Base-by-base conservation (phyloP, 2,113 vertebrate species). In the Rhipidura dahli region DNA sequence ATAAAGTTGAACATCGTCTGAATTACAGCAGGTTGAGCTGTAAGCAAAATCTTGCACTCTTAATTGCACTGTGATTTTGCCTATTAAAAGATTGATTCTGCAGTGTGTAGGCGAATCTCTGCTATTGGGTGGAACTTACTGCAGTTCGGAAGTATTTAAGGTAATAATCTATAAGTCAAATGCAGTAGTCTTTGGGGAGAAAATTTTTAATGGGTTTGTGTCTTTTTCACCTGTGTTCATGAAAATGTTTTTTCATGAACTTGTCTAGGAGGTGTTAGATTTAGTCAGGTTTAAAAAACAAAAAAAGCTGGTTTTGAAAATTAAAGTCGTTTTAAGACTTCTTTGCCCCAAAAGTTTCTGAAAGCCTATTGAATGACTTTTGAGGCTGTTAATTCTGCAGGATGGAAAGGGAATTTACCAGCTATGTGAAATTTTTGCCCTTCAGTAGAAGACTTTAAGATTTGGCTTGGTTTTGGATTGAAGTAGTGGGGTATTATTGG, bases 41-140 rank as follows among this genome's bases (percentile, higher is more conserved):
- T 80, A 66, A 85, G 79, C 37, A 93, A 44, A 78, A 76, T 71
- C 37, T 79, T 85, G 42, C 21, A 28, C 53, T 66, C 13, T 40
- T 79, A 87, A 76, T 90, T 87, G 44, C 11, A 37, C 35, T 19
- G 27, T 89, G 83, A 54, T 92, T 96, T 81, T 90, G 53, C 61
- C 93, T 90, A 89, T 71, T 87, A 73, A 73, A 91, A 86, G 63
- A 39, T 69, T 71, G 81, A 81, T 94, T 83, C 80, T 95, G 71
- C 60, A 79, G 71, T 80, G 71, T 73, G 85, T 72, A 63, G 79
- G 54, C 19, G 71, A 64, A 35, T 83, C n/a, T 85, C 28, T 92
- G 63, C 63, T 93, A 27, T 33, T 90, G 63, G 45, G 61, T 85
- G 37, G 54, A 80, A 80, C 30, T 80, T 81, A 59, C 12, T 93